Evolutionary conservation across 2,888 invertebrate species (phyloP).

Genomic region (Caenorhabditis parvicauda): DNA sequence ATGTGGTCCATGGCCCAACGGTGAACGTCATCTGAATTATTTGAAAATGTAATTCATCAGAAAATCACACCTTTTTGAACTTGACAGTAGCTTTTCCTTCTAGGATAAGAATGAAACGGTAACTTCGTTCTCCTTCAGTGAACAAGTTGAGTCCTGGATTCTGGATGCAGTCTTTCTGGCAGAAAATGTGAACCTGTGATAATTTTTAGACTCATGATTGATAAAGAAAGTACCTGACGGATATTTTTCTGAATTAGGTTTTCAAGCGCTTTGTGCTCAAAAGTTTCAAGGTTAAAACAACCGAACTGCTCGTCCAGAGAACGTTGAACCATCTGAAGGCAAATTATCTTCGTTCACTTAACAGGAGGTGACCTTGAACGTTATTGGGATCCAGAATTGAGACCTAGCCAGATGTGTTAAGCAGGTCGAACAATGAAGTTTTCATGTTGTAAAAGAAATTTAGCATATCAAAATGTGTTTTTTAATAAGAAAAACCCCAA

Average conservation of each 20-base stretch:
- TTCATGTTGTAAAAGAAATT: no score
- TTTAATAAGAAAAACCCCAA: no score
- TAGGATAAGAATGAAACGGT: constrained; percentile 87
- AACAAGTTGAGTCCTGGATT: constrained; percentile 49
- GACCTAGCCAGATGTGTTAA: no score
- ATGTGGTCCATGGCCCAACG: constrained; percentile 86
- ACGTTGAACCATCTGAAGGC: not conserved
- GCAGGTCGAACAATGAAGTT: no score
- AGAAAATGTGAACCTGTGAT: constrained; percentile 1
- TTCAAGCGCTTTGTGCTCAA: constrained; percentile 5
- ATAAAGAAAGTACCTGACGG: constrained; percentile 1
- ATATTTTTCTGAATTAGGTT: constrained; percentile 12
- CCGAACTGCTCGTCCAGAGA: not conserved
- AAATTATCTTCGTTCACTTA: no score
- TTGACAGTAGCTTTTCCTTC: constrained; percentile 72
- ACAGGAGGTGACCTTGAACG: no score
- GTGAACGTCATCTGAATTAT: constrained; percentile 83
- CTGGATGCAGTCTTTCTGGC: not conserved
- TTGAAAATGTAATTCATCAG: not conserved
- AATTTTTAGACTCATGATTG: not conserved
- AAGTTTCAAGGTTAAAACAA: not conserved
- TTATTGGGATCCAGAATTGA: no score
- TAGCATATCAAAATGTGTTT: no score
- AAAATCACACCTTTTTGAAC: constrained; percentile 10
- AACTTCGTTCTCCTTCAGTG: constrained; percentile 69